Evolutionary conservation across 2,113 vertebrate genomes (phyloP).

Genomic region (Thalassarche chlororhynchos): DNA sequence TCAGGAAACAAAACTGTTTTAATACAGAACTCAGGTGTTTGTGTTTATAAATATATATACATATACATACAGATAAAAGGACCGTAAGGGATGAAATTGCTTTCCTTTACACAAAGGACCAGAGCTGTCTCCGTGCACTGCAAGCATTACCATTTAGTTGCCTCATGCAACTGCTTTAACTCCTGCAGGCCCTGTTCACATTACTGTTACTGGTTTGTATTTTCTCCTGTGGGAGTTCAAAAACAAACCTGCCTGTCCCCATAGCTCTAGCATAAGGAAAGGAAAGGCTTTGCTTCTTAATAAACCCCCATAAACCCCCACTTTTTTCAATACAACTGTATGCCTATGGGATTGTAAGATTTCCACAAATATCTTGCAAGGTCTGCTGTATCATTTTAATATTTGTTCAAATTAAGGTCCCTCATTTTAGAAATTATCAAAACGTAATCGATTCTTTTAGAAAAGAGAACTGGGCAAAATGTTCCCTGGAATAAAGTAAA

Average conservation of each 20-base stretch:
- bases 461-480: neutral
- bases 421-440: neutral
- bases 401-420: neutral
- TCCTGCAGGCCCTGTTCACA: neutral
- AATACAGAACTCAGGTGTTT: neutral
- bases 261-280: neutral
- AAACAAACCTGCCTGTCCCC: neutral
- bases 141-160: neutral
- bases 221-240: neutral
- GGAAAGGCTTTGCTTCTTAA: neutral
- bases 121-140: neutral
- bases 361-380: neutral
- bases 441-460: neutral
- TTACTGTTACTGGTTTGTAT: neutral
- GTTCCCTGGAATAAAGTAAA: neutral
- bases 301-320: neutral
- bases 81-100: neutral
- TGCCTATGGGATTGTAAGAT: neutral
- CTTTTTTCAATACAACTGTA: neutral
- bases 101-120: slow-evolving; percentile 2
- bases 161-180: neutral
- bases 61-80: neutral
- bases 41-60: slow-evolving; percentile 47
- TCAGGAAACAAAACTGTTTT: neutral
- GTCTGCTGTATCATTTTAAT: neutral